phyloP scores from a whole-genome alignment of 2,797 vertebrate species.

The Poecilia wingei region DNA sequence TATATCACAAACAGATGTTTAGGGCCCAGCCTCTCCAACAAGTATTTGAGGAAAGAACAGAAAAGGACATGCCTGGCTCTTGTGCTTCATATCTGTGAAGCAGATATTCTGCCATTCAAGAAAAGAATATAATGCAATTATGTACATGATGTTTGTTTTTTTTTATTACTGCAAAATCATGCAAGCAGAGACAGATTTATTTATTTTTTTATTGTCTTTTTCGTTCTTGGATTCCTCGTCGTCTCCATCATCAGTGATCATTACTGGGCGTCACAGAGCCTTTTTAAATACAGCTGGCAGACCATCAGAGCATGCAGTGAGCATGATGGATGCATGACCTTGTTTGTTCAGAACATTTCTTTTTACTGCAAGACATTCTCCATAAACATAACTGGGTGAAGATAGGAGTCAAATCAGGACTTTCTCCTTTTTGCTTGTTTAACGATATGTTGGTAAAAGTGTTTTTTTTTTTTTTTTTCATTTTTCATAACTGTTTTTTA shows the following conservation, averaged over 20 bases:
- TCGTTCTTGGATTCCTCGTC: slow-evolving; percentile 27
- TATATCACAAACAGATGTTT: slow-evolving; percentile 76
- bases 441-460: neutral
- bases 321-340: slow-evolving; percentile 46
- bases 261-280: slow-evolving; percentile 32
- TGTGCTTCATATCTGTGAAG: slow-evolving; percentile 26
- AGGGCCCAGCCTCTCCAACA: slow-evolving; percentile 33
- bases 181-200: neutral
- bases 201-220: neutral
- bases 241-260: slow-evolving; percentile 32
- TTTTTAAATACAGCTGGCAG: slow-evolving; percentile 51
- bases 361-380: slow-evolving; percentile 29
- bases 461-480: neutral
- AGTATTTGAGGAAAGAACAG: slow-evolving; percentile 36
- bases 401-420: neutral
- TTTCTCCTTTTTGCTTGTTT: slow-evolving; percentile 11
- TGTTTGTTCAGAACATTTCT: slow-evolving; percentile 44
- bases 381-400: slow-evolving; percentile 5
- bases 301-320: slow-evolving; percentile 44
- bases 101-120: slow-evolving; percentile 5
- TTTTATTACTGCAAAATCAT: neutral
- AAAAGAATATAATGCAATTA: neutral
- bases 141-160: neutral
- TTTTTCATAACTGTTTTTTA: slow-evolving; percentile 4
- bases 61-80: slow-evolving; percentile 10